Conservation (phyloP, 64 coral and sea anemone species). For the Pocillopora damicornis region DNA sequence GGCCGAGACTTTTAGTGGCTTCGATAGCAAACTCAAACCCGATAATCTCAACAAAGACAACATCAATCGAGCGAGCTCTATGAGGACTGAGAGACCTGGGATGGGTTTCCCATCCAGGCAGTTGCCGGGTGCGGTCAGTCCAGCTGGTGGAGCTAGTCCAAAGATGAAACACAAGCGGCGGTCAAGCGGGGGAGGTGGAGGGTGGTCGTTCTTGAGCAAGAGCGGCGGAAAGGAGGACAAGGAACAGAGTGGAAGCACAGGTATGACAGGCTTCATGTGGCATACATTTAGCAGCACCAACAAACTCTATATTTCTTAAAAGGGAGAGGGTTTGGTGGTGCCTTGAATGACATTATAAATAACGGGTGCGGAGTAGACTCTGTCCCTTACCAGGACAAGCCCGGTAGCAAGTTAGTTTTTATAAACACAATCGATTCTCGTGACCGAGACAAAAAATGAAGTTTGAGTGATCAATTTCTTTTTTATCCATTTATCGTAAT, state of each 20-base stretch:
- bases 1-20: conserved; percentile 89
- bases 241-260: conserved; percentile 37
- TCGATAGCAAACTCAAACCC: conserved; percentile 79
- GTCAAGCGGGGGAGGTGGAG: conserved; percentile 78
- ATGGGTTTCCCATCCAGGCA: conserved; percentile 50
- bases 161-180: conserved; percentile 70
- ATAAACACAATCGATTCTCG: no score
- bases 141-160: conserved; percentile 54
- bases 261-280: background rate
- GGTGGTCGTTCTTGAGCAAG: conserved; percentile 47
- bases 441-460: no score
- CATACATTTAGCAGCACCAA: background rate
- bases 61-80: conserved; percentile 72
- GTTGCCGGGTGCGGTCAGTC: conserved; percentile 22
- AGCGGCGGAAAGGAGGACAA: conserved; percentile 70
- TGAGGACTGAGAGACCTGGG: conserved; percentile 76
- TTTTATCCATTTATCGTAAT: background rate
- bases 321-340: no score
- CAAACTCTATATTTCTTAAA: no score
- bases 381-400: no score
- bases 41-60: conserved; percentile 45
- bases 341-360: no score
- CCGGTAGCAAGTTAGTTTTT: no score
- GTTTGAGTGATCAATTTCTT: background rate
- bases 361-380: no score